Base-by-base conservation (phyloP, 2,888 invertebrate species). In the Cantharis lateralis region DNA sequence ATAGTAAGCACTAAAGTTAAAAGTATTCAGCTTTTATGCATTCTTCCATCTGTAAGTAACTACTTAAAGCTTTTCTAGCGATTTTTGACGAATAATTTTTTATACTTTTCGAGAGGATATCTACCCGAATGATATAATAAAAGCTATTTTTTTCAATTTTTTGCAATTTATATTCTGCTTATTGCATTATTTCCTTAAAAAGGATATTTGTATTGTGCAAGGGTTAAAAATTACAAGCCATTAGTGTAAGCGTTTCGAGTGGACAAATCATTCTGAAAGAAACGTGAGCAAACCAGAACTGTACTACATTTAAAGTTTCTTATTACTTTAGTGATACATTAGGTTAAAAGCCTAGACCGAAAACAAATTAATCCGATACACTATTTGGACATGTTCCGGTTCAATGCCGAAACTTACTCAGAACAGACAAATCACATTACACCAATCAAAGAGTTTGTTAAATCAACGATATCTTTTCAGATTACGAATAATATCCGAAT, bases 301-400 rank as follows among this genome's bases (percentile, higher is more conserved):
- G 78, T 74, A 71, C 70, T 76, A 79, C 82, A 82, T 81, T 82
- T 82, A 82, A 82, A 80, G 78, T 82, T 79, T 77, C 80, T 79
- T 81, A 80, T 83, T 81, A 79, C 80, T 81, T 78, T 78, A 79
- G 80, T 81, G 84, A 82, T 83, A 79, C 84, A 84, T 84, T 84
- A 84, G 83, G 84, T 83, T 84, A 84, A 84, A 84, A 84, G 84
- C 84, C 80, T 78, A 79, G 80, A 78, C 80, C 80, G 82, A 79
- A 82, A 84, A 83, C 82, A 81, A 83, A 84, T 84, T 84, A 84
- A 83, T 84, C 80, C 84, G 82, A 83, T 84, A 84, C 83, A 83
- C 82, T 80, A 81, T 79, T 82, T 81, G 81, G 83, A 84, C 83
- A 82, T 82, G 84, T 83, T 81, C 79, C 80, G 83, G 80, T 83